These are phyloP conservation scores for Fragum fragum DNA, from an alignment of 2,888 invertebrate genomes.

Conservation along the genomic window DNA sequence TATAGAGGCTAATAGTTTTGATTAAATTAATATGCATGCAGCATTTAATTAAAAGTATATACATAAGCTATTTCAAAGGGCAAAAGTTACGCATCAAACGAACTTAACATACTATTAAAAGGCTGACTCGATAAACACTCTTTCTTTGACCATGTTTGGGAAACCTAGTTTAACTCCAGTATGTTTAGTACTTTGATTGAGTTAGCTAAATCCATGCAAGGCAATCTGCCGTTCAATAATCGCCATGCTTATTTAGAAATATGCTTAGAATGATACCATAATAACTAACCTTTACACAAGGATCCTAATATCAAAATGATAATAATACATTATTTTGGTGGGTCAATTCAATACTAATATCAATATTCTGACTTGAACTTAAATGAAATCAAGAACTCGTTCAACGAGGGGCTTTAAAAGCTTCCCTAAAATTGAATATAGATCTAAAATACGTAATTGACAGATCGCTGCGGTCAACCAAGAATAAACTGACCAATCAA, in stretches of 20 bases:
- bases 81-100: neutral
- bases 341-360: no score
- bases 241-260: neutral
- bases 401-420: no score
- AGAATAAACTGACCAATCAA: no score
- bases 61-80: neutral
- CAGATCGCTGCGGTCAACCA: no score
- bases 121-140: neutral
- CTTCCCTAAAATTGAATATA: no score
- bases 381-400: no score
- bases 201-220: neutral
- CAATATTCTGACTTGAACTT: no score
- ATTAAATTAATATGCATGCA: no score
- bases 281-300: constrained; percentile 30
- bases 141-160: neutral
- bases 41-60: neutral
- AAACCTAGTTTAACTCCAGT: neutral
- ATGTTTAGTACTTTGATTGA: constrained; percentile 20
- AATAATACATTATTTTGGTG: no score
- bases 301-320: constrained; percentile 23
- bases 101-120: constrained; percentile 15
- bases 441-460: no score
- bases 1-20: no score
- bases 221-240: neutral
- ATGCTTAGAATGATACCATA: constrained; percentile 20